phyloP scores from a whole-genome alignment of 2,888 invertebrate species.

The Panzeria rudis region DNA sequence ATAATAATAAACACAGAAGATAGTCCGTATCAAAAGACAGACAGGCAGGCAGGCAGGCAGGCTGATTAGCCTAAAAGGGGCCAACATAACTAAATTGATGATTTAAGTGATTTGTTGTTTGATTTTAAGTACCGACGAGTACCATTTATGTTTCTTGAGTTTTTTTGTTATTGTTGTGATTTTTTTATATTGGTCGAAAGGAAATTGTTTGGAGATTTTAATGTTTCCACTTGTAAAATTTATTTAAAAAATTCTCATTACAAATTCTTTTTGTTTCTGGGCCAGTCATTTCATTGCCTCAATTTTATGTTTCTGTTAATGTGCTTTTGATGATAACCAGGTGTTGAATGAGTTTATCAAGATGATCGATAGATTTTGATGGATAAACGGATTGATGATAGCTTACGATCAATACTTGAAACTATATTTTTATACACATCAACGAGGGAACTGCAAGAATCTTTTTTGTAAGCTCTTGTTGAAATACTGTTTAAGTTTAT shows the following conservation, averaged over 20 bases:
- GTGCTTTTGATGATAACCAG: slow-evolving; percentile 35
- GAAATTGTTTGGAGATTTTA: slow-evolving; percentile 8
- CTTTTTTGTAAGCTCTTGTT: neutral
- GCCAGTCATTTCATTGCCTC: slow-evolving; percentile 13
- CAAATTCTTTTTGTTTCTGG: slow-evolving; percentile 15
- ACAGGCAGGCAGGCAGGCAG: neutral
- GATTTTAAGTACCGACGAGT: neutral
- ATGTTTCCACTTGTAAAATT: slow-evolving; percentile 3
- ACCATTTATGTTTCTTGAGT: neutral
- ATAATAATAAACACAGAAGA: slow-evolving; percentile 3
- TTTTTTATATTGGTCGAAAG: neutral
- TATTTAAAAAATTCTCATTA: slow-evolving; percentile 18
- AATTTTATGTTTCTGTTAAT: slow-evolving; percentile 38
- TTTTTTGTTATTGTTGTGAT: neutral
- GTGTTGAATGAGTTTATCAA: slow-evolving; percentile 50
- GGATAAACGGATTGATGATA: neutral
- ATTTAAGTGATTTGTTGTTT: slow-evolving; percentile 24
- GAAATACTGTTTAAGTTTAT: neutral
- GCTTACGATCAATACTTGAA: neutral
- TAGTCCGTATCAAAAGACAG: neutral
- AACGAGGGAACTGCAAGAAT: neutral
- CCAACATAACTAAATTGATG: slow-evolving; percentile 24
- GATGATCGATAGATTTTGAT: slow-evolving; percentile 43
- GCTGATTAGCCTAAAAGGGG: neutral
- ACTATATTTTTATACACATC: neutral